phyloP scores from a whole-genome alignment of 2,797 vertebrate species.

The Tadarida brasiliensis region DNA sequence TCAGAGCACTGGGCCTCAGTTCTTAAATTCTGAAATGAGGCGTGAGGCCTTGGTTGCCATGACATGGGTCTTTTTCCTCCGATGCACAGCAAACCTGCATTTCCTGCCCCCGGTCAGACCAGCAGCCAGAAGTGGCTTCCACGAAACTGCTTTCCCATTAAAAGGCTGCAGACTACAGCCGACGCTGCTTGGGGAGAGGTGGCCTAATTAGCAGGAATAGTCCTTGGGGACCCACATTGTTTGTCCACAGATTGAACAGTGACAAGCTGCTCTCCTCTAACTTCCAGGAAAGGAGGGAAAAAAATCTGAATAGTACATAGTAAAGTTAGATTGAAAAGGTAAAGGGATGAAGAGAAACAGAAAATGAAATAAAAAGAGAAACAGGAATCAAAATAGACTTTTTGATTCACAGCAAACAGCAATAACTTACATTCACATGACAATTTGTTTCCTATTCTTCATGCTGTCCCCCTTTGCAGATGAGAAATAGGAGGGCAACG shows the following conservation, averaged over 20 bases:
- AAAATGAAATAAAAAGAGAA: neutral
- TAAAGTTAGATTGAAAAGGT: neutral
- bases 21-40: slow-evolving; percentile 51
- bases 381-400: neutral
- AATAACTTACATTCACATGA: neutral
- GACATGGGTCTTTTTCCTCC: neutral
- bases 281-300: neutral
- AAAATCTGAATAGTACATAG: neutral
- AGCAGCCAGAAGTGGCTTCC: slow-evolving; percentile 15
- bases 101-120: neutral
- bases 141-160: neutral
- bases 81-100: neutral
- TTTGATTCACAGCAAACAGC: neutral
- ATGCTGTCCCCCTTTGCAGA: neutral
- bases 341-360: neutral
- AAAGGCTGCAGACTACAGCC: neutral
- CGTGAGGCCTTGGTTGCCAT: neutral
- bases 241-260: neutral
- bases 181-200: neutral
- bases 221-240: neutral
- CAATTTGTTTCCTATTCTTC: neutral
- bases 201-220: neutral
- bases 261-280: neutral
- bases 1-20: neutral
- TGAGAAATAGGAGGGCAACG: neutral